Conservation (phyloP, 1,140 invertebrate species). For the Drosophila watanabei region DNA sequence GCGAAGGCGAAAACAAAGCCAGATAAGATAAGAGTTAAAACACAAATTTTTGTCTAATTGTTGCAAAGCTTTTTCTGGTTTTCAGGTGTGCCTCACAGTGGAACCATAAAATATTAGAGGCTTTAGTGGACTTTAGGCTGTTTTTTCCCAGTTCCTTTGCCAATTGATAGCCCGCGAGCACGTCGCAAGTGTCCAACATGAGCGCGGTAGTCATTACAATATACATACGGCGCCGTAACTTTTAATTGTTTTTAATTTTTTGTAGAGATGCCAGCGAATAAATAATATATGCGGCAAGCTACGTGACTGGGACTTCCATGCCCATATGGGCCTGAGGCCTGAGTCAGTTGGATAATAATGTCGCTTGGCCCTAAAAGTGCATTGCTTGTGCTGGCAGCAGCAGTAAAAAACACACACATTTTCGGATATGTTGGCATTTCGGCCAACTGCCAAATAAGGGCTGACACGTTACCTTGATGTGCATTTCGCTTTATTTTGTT, state of each 20-base stretch:
- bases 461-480: conserved; percentile 68
- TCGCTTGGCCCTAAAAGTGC: conserved; percentile 68
- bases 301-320: conserved; percentile 42
- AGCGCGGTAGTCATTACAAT: conserved; percentile 52
- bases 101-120: background rate
- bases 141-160: conserved; percentile 6
- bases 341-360: conserved; percentile 34
- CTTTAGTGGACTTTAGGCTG: background rate
- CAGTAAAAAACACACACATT: conserved; percentile 23
- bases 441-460: conserved; percentile 68
- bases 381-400: conserved; percentile 32
- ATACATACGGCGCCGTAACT: conserved; percentile 33
- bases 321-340: conserved; percentile 31
- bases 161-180: conserved; percentile 39
- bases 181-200: conserved; percentile 58
- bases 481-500: conserved; percentile 51
- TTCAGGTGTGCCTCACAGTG: conserved; percentile 2
- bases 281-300: conserved; percentile 31
- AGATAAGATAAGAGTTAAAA: conserved; percentile 38
- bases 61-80: conserved; percentile 14
- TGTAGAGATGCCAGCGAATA: conserved; percentile 25
- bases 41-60: conserved; percentile 30
- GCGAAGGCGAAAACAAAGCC: background rate
- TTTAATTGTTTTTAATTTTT: conserved; percentile 64
- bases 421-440: conserved; percentile 49